phyloP scores from a whole-genome alignment of 2,113 vertebrate genomes.

The Trachemys scripta region DNA sequence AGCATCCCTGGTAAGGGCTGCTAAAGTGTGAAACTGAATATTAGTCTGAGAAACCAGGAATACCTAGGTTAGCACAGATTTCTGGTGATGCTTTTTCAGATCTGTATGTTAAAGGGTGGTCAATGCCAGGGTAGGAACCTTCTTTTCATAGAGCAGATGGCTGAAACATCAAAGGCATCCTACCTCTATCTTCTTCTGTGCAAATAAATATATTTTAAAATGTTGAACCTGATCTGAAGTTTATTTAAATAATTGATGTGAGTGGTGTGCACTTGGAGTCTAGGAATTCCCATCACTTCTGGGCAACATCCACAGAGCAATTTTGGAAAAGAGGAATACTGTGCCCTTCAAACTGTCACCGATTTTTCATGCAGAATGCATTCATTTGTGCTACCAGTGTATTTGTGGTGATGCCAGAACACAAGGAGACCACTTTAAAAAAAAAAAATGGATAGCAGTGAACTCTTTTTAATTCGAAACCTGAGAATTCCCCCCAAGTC shows the following conservation, averaged over 20 bases:
- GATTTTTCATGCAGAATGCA: constrained; percentile 24
- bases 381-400: constrained; percentile 53
- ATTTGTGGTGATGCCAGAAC: constrained; percentile 45
- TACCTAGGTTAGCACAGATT: neutral
- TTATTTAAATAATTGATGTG: constrained; percentile 74
- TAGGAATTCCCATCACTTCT: constrained; percentile 73
- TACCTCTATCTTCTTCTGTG: constrained; percentile 55
- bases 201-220: constrained; percentile 71
- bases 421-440: neutral
- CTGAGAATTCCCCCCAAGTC: constrained; percentile 29
- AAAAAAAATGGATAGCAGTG: constrained; percentile 7
- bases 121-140: neutral
- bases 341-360: constrained; percentile 38
- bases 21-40: neutral
- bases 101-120: constrained; percentile 61
- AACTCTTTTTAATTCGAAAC: constrained; percentile 50
- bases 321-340: constrained; percentile 55
- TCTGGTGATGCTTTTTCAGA: constrained; percentile 35
- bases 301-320: constrained; percentile 61
- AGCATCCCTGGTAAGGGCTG: neutral
- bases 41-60: neutral
- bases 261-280: constrained; percentile 49
- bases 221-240: constrained; percentile 70
- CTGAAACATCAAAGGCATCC: neutral
- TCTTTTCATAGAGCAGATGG: constrained; percentile 71